Evolutionary conservation across 2,113 vertebrate species (phyloP), one percentile per base, ranked within the genome.

Genomic region (Trinectes maculatus): DNA sequence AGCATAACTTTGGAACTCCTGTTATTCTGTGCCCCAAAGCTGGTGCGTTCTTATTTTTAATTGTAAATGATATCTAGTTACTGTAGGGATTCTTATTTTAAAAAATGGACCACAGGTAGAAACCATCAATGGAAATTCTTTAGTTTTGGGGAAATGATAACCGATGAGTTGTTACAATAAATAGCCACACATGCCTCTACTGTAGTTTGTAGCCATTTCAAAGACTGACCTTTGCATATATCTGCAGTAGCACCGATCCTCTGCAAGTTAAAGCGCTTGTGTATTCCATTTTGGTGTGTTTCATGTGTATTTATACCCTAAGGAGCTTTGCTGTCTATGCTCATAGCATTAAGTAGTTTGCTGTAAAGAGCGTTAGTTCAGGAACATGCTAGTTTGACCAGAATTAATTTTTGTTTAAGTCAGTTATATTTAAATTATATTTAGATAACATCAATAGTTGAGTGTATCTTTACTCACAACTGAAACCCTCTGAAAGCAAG

Each of bases 201-300:
- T 64, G 3, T 25, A n/a, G 8, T 3, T 22, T 42, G 28, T 6
- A 68, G 29, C 10, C 19, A 28, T 71, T 70, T 62, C 15, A 29
- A 29, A 44, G 16, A 21, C 44, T 36, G 26, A 69, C 64, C 31
- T 24, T 48, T 56, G 37, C 46, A 62, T 13, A 46, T 10, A 42
- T 39, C 39, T 39, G 33, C 2, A 19, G 40, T 47, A 49, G 21
- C 36, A 43, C 9, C 51, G 21, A 22, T n/a, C 6, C 12, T 69
- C n/a, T 58, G 16, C 5, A 15, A 53, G 21, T 12, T 60, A 62
- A 55, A 71, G 4, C 6, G 3, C 16, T 22, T 28, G 7, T 60
- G 9, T 61, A 19, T 57, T 22, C 34, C 9, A n/a, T 57, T 51
- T 26, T n/a, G n/a, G n/a, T n/a, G n/a, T n/a, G n/a, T n/a, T n/a